Conservation (phyloP, 2,888 invertebrate genomes). For the Galerucella nymphaeae region DNA sequence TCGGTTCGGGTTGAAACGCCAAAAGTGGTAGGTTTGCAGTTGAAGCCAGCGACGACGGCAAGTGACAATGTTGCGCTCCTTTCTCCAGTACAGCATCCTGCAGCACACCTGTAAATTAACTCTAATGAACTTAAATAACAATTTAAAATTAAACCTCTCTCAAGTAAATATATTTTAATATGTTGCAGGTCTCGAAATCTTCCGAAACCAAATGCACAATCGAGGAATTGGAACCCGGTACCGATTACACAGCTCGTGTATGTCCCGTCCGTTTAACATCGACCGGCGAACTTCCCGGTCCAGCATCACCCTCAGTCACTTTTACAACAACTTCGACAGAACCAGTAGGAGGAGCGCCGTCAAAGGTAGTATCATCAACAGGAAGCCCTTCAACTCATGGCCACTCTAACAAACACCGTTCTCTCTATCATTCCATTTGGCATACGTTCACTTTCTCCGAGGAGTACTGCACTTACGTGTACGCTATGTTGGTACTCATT, state of each 20-base stretch:
- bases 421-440: conserved; percentile 47
- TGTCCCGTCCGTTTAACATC: conserved; percentile 78
- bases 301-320: conserved; percentile 75
- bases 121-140: neutral
- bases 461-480: conserved; percentile 69
- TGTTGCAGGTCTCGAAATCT: conserved; percentile 75
- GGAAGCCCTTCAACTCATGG: conserved; percentile 45
- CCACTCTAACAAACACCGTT: conserved; percentile 47
- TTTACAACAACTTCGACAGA: conserved; percentile 67
- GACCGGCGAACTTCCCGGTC: conserved; percentile 73
- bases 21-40: too few relatives aligned
- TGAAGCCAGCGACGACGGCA: too few relatives aligned
- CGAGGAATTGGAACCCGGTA: conserved; percentile 78
- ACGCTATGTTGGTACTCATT: conserved; percentile 63
- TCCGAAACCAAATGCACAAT: conserved; percentile 72
- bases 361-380: conserved; percentile 57
- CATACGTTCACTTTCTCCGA: conserved; percentile 65
- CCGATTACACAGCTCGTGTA: conserved; percentile 82
- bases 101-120: too few relatives aligned
- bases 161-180: neutral
- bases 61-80: too few relatives aligned
- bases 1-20: too few relatives aligned
- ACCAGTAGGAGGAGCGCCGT: conserved; percentile 58
- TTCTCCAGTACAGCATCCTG: too few relatives aligned
- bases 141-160: neutral